Evolutionary conservation across 2,113 vertebrate genomes (phyloP).

Genomic region (Danio rerio): GRCz12tu NC_133181.1:47459501-47460000

Average conservation of each 20-base stretch:
- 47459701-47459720: conserved; percentile 42
- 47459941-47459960: too few species aligned
- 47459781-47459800: conserved; percentile 69
- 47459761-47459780: conserved; percentile 56
- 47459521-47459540: background rate
- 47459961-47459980: too few species aligned
- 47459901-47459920: too few species aligned
- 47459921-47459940: too few species aligned
- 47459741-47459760: conserved; percentile 55
- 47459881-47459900: too few species aligned
- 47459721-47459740: conserved; percentile 70
- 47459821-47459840: background rate
- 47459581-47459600: conserved; percentile 44
- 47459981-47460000: too few species aligned
- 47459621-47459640: conserved; percentile 24
- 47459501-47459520: background rate
- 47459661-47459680: background rate
- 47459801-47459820: conserved; percentile 59
- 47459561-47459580: conserved; percentile 25
- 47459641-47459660: conserved; percentile 8
- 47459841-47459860: too few species aligned
- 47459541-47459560: background rate
- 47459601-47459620: conserved; percentile 50
- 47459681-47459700: conserved; percentile 28
- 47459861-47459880: too few species aligned